A percentile compares a stretch with the other conserved stretches of the same genome.
Evolutionary conservation across 2,888 invertebrate genomes (phyloP).

Genomic region (Megalurothrips usitatus): DNA sequence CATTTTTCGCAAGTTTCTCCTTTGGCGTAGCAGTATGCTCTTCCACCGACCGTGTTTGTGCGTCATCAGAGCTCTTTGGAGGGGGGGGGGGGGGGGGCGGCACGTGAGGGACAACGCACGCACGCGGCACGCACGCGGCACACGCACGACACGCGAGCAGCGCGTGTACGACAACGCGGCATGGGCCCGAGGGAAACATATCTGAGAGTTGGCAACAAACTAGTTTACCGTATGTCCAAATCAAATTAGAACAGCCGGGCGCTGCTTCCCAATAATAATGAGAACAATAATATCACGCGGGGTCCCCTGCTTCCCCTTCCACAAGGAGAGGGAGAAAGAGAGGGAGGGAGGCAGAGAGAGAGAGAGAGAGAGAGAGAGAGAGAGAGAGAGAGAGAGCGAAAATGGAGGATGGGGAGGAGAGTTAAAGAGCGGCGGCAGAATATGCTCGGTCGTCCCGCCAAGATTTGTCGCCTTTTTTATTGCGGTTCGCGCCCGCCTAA

Average conservation of each 20-base stretch:
- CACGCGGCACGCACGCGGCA: no score
- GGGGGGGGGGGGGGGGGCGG: no score
- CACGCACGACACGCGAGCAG: no score
- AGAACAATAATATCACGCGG: background rate
- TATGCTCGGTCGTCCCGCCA: background rate
- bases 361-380: background rate
- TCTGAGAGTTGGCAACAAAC: background rate
- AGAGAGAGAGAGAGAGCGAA: background rate
- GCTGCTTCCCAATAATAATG: no score
- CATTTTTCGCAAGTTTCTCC: no score
- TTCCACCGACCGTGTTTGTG: no score
- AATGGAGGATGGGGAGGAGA: background rate
- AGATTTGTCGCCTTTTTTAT: background rate
- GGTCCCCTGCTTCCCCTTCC: background rate
- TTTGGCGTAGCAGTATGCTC: no score
- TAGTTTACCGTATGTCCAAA: background rate
- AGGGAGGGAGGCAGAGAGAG: background rate
- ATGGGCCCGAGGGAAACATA: background rate
- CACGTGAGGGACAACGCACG: no score
- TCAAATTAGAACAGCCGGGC: background rate
- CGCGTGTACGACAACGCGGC: no score
- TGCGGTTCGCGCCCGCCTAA: background rate
- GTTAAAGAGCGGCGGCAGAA: background rate
- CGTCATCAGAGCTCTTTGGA: no score
- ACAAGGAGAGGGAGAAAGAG: background rate